A percentile compares a stretch with the other conserved stretches of the same genome.
Conservation (phyloP, 2,888 invertebrate species). For the Papilio elwesi region DNA sequence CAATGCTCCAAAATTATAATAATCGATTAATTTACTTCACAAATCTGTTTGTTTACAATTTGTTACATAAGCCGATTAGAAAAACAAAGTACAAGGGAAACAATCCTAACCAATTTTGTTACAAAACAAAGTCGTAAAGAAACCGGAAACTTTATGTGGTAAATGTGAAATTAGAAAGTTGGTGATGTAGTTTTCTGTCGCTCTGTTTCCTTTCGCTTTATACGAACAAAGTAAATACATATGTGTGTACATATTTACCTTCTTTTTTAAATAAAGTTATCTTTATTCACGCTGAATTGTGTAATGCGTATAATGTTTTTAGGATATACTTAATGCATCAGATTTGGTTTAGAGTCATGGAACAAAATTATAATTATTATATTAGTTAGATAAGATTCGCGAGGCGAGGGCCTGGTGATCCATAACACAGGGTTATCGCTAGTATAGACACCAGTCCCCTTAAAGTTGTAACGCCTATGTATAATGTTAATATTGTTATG, state of each 20-base stretch:
- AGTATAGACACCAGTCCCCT: too few species aligned
- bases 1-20: too few species aligned
- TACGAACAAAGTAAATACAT: neutral
- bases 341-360: neutral
- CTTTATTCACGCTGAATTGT: neutral
- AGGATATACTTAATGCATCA: neutral
- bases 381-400: too few species aligned
- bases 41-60: neutral
- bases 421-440: too few species aligned
- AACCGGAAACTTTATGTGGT: conserved; percentile 16
- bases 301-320: neutral
- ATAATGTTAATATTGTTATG: too few species aligned
- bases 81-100: conserved; percentile 2
- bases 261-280: too few species aligned
- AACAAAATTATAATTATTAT: neutral
- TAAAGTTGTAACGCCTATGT: too few species aligned
- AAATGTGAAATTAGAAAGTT: conserved; percentile 27
- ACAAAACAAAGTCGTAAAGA: conserved; percentile 11
- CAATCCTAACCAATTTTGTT: conserved; percentile 11
- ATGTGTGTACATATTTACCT: too few species aligned
- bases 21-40: neutral
- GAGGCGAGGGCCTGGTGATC: too few species aligned
- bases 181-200: conserved; percentile 19
- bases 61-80: neutral
- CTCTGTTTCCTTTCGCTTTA: neutral